Percentiles rank a stretch among this genome's conserved stretches.
Conservation (phyloP, 2,797 vertebrate genomes). For the Holocentrus rufus region DNA sequence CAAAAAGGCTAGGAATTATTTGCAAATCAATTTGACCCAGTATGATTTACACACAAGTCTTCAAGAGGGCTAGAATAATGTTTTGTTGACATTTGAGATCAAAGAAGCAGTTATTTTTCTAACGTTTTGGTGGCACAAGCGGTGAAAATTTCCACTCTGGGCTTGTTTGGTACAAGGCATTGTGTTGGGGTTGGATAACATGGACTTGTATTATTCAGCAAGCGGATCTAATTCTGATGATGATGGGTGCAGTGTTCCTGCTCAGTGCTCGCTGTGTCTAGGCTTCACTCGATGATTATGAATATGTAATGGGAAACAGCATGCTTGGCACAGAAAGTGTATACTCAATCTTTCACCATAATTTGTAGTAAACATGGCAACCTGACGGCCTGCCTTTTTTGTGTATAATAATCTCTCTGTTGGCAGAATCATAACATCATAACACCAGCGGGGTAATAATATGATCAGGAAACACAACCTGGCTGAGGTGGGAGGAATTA, state of each 20-base stretch:
- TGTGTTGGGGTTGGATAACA: neutral
- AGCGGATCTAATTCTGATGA: constrained; percentile 1
- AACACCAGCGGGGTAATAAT: neutral
- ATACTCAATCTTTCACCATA: too few species aligned
- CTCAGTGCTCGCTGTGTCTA: too few species aligned
- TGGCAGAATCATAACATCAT: neutral
- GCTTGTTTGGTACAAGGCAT: neutral
- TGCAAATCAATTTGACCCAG: neutral
- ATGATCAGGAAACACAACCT: neutral
- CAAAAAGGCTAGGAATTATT: too few species aligned
- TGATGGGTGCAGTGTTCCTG: constrained; percentile 1
- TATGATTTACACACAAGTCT: too few species aligned
- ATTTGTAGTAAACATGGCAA: neutral
- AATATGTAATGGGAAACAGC: neutral
- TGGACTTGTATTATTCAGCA: constrained; percentile 6
- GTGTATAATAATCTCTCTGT: neutral
- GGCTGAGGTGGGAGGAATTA: neutral
- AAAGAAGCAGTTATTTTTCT: constrained; percentile 21
- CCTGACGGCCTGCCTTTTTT: neutral
- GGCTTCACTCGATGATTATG: neutral
- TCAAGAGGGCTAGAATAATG: too few species aligned
- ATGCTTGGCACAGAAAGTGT: neutral
- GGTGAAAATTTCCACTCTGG: constrained; percentile 2
- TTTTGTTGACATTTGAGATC: too few species aligned
- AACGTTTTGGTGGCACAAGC: constrained; percentile 26